Evolutionary conservation across 2,113 vertebrate species (phyloP), one percentile per base, ranked within the genome.

Genomic region (Centrocercus urophasianus): DNA sequence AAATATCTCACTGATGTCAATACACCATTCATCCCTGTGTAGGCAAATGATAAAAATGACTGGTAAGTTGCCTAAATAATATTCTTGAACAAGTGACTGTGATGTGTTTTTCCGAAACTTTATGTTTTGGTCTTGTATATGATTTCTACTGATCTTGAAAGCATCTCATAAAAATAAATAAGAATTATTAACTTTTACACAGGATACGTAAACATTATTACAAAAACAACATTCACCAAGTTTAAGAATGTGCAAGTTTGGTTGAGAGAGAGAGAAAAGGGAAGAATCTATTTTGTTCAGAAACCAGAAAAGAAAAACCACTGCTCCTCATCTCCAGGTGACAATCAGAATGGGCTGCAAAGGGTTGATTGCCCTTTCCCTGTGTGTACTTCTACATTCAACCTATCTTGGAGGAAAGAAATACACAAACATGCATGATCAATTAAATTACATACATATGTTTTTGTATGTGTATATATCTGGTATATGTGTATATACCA

Each of bases 51-150:
- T 40, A 64, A 47, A 67, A 94, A 82, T 64, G 28, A 34, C 57
- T 60, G 57, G 8, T 71, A 40, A 60, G 71, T 28, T 72, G 13
- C 42, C 47, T 60, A 59, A 73, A 43, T 61, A 78, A 42, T 43
- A 52, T 19, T 86, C 52, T 30, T 88, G 21, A 45, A 8, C 24
- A 24, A 43, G 0, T 34, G 30, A 30, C 47, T 28, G 32, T 67
- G 40, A 22, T 88, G 80, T 54, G 36, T 56, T 74, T 84, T 38
- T 42, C 24, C 69, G 38, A 75, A 75, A 30, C 27, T 61, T 54
- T 69, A 27, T 38, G 7, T 21, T 83, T 91, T 50, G 5, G 24
- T 83, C 25, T 73, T 66, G 18, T 30, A 30, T 0, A 0, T 14
- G 21, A 47, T 12, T 80, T 89, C 36, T 14, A 56, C 32, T 80